A percentile compares a stretch with the other conserved stretches of the same genome.
phyloP scores from a whole-genome alignment of 1,140 invertebrate genomes.

The Panagrolaimus sp. region DNA sequence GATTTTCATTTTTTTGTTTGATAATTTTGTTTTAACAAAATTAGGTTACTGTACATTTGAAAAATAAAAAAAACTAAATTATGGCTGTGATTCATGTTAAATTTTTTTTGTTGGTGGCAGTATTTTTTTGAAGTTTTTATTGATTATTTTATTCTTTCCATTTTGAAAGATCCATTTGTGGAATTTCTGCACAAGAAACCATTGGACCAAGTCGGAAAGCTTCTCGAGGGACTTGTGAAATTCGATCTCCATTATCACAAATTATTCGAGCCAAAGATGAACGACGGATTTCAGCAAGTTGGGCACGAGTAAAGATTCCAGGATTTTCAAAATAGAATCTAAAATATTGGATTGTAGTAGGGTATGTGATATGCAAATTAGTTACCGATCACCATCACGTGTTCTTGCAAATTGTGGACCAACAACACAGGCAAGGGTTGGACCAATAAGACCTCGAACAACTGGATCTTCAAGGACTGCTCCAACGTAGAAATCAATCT shows the following conservation, averaged over 20 bases:
- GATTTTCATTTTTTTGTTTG: too few species aligned
- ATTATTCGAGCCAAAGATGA: constrained; percentile 79
- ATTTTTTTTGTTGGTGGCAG: too few species aligned
- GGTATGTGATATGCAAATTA: too few species aligned
- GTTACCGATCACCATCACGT: constrained; percentile 66
- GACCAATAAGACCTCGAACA: constrained; percentile 63
- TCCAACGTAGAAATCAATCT: constrained; percentile 56
- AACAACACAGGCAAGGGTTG: constrained; percentile 84
- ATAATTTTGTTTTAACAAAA: too few species aligned
- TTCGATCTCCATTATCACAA: constrained; percentile 78
- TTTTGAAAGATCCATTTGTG: constrained; percentile 55
- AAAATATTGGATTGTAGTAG: constrained; percentile 14
- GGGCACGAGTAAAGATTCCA: constrained; percentile 64
- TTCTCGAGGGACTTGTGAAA: constrained; percentile 65
- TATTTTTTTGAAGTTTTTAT: background rate
- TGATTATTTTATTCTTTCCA: constrained; percentile 45
- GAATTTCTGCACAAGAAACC: constrained; percentile 54
- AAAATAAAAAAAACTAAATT: too few species aligned
- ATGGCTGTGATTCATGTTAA: too few species aligned
- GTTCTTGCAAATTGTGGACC: constrained; percentile 79
- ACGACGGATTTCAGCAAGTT: constrained; percentile 83
- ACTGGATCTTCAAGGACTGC: constrained; percentile 57
- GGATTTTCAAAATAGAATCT: constrained; percentile 56
- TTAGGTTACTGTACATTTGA: too few species aligned
- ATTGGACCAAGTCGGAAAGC: constrained; percentile 62